phyloP scores from a whole-genome alignment of 2,797 vertebrate species.

The Euphonia xanthogaster region DNA sequence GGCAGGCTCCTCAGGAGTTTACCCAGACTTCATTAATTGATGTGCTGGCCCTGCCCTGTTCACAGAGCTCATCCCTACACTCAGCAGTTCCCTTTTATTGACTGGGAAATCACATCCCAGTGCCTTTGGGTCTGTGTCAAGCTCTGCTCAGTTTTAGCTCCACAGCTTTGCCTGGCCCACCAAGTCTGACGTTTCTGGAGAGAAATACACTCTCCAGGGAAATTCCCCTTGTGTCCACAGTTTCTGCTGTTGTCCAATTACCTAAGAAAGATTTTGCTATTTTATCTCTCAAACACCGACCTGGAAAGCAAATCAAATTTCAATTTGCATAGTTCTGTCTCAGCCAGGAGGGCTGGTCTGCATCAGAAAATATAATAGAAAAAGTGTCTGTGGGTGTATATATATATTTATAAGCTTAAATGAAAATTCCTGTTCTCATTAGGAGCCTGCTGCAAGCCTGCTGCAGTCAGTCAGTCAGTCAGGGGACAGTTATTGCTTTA shows the following conservation, averaged over 20 bases:
- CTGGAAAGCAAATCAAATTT: constrained; percentile 30
- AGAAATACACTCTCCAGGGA: constrained; percentile 51
- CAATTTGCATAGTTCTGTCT: not conserved
- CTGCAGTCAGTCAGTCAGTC: not conserved
- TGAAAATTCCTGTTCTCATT: not conserved
- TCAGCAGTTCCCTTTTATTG: not conserved
- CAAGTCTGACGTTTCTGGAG: constrained; percentile 46
- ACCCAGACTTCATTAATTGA: not conserved
- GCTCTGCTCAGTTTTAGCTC: constrained; percentile 29
- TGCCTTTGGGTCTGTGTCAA: not conserved
- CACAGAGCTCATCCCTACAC: not conserved
- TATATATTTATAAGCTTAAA: not conserved
- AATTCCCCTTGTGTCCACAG: constrained; percentile 52
- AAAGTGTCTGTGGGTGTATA: not conserved
- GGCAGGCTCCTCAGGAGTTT: not conserved
- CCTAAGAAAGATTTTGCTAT: constrained; percentile 29
- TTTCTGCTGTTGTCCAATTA: constrained; percentile 49
- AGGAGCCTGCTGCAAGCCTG: not conserved
- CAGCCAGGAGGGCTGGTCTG: not conserved
- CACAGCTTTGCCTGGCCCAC: not conserved
- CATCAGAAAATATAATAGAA: not conserved
- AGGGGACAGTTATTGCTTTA: not conserved
- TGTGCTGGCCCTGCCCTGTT: not conserved
- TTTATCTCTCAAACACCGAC: constrained; percentile 32
- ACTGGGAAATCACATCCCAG: not conserved